Base-by-base conservation (phyloP, 2,888 invertebrate genomes). In the Caradrina kadenii region DNA sequence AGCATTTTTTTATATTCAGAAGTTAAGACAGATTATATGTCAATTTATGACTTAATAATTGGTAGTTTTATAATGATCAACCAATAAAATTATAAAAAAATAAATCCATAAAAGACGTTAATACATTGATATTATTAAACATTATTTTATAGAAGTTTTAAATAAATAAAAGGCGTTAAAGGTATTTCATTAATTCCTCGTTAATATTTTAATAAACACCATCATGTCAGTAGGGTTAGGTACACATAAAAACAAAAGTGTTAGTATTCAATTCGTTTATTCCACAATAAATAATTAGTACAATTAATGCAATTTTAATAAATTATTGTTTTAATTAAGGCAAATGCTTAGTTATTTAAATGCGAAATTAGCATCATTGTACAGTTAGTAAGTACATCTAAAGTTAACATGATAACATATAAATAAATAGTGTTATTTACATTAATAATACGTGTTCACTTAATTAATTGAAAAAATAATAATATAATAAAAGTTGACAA, bases 371-470 rank as follows among this genome's bases (percentile, higher is more conserved):
- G 90, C 90, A 74, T 82, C 79, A 88, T 88, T 92, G 90, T 93
- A 93, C 93, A 92, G 91, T 93, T 89, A 93, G 91, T 92, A 89
- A 90, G 84, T 85, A 79, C 69, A 82, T 85, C 82, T 83, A 78
- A 81, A 86, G 86, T 88, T 87, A 84, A 87, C 84, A 88, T 86
- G 86, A 85, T 74, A 83, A 63, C 56, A 73, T 86, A 87, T 88
- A 90, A 91, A 92, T 92, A 93, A 91, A 91, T 92, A 89, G 86
- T 89, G 87, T 90, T 94, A 95, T 95, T 94, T 94, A 95, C 93
- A 93, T 88, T 87, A 73, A 73, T 84, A 80, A 79, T 81, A 82
- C 69, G 78, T 75, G 66, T 79, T 58, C 17, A 49, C 76, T 84
- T 76, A 83, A 76, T 81, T 84, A 83, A 65, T 71, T 73, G 81